Base-by-base conservation (phyloP, 2,113 vertebrate species). In the Camarhynchus parvulus region DNA sequence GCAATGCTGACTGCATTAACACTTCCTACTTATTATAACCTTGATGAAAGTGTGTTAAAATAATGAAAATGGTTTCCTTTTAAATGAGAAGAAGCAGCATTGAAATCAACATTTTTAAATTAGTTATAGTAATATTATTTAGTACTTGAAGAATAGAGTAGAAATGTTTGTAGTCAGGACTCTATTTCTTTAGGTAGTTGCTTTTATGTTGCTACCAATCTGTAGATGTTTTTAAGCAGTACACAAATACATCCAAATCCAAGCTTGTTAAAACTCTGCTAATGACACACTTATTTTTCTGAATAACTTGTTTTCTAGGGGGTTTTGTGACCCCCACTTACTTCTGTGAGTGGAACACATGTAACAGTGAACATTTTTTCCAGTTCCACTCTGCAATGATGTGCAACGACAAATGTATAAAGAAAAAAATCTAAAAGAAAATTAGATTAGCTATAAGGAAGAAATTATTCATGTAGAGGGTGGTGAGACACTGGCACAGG, bases 371-470 rank as follows among this genome's bases (percentile, higher is more conserved):
- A 50, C 6, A 25, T 5, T 72, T 83, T 75, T 39, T 5, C 33
- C 30, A 31, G 2, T 56, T 89, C 16, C 46, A 30, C 20, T 83
- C 58, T 58, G 11, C 7, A n/a, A 11, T 53, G 30, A 24, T 18
- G 13, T 41, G 20, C 37, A 58, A 33, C 3, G 28, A 21, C 0
- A 1, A 83, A 52, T 14, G 7, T 10, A 15, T 0, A 1, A 88
- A 76, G 24, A 73, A 83, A 73, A 83, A 73, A 55, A 21, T 6
- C 2, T 20, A 10, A n/a, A 53, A 55, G 35, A 44, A 39, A 37
- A 4, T 3, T 30, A 30, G 9, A 41, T 68, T 62, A 41, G 24
- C 13, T 76, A 23, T 62, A 13, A 62, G 15, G 30, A 76, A 62
- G 33, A 62, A 41, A 41, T 68, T 41, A 19, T 15, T 75, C 19